Base-by-base conservation (phyloP, 2,113 vertebrate species). In the Shinisaurus crocodilurus region DNA sequence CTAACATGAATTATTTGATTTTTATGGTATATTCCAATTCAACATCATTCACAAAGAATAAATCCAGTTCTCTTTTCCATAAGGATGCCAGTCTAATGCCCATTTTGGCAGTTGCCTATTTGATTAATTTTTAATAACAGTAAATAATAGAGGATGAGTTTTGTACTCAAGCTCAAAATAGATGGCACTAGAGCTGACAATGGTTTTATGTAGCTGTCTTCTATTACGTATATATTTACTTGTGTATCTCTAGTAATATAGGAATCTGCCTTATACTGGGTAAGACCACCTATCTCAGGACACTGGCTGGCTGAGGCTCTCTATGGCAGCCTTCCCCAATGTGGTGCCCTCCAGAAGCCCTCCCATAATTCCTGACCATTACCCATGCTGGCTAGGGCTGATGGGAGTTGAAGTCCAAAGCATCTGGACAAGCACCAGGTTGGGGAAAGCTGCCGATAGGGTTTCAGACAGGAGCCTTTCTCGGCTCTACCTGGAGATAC, bases 121-220 rank as follows among this genome's bases (percentile, higher is more conserved):
- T 89, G 48, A 89, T 77, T 77, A 67, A 85, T 85, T 12, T 89
- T 54, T 9, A 63, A 69, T 82, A 23, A 23, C 65, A 77, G 77
- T 50, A 89, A 85, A 77, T 69, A 67, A 89, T 23, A 32, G 37
- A 72, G 48, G 54, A 76, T 63, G 80, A 65, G 50, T 89, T 89
- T 13, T 72, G 54, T 82, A 9, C 15, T 81, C 34, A 40, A 40
- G 34, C 34, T 37, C n/a, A 65, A 20, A 85, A 67, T 34, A 57
- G 70, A 60, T 82, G 70, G 57, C 29, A 40, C 57, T 76, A 63
- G 48, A n/a, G 32, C 40, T 67, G 72, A 63, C 34, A 85, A 65
- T 18, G 16, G 2, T 43, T 82, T 82, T 83, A 85, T 77, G 60
- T 43, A 27, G 50, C 25, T 45, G 25, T 23, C 50, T 89, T 83